These are phyloP conservation scores for Semotilus atromaculatus DNA, from an alignment of 2,797 vertebrate species.

Conservation along the genomic window DNA sequence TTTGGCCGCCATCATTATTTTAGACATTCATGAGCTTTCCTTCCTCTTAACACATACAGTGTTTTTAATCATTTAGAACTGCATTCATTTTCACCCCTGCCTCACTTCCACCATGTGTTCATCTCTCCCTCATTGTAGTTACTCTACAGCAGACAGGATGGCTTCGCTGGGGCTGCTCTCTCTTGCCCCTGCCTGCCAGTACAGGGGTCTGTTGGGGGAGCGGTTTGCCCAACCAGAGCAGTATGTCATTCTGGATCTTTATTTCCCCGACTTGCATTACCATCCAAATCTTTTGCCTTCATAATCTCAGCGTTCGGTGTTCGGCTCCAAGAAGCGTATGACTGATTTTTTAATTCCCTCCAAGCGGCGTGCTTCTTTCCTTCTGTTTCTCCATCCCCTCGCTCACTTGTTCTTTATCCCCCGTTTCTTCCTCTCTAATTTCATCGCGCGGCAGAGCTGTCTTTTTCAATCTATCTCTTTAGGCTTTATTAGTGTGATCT, in stretches of 20 bases:
- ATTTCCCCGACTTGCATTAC: constrained; percentile 60
- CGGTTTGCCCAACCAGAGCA: constrained; percentile 58
- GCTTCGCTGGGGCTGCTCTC: constrained; percentile 54
- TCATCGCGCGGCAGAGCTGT: constrained; percentile 33
- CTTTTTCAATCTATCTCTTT: constrained; percentile 49
- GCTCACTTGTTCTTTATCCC: constrained; percentile 57
- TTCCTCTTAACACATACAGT: constrained; percentile 49
- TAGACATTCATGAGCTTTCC: constrained; percentile 38
- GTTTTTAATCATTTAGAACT: constrained; percentile 52
- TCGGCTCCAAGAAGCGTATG: constrained; percentile 63
- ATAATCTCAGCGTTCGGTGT: constrained; percentile 58
- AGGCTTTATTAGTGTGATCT: constrained; percentile 50
- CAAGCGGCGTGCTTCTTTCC: constrained; percentile 57
- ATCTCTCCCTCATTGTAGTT: constrained; percentile 56
- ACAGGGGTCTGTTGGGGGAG: constrained; percentile 56
- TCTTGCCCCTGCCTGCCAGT: constrained; percentile 58
- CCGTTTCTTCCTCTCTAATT: constrained; percentile 49
- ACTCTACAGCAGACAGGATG: constrained; percentile 44
- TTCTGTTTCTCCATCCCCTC: constrained; percentile 59
- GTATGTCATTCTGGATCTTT: constrained; percentile 54
- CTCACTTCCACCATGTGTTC: constrained; percentile 60
- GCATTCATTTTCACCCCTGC: constrained; percentile 57
- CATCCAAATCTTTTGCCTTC: constrained; percentile 62
- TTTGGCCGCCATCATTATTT: constrained; percentile 24
- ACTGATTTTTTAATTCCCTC: constrained; percentile 67